Conservation (phyloP, 2,888 invertebrate genomes). For the Melolontha melolontha region DNA sequence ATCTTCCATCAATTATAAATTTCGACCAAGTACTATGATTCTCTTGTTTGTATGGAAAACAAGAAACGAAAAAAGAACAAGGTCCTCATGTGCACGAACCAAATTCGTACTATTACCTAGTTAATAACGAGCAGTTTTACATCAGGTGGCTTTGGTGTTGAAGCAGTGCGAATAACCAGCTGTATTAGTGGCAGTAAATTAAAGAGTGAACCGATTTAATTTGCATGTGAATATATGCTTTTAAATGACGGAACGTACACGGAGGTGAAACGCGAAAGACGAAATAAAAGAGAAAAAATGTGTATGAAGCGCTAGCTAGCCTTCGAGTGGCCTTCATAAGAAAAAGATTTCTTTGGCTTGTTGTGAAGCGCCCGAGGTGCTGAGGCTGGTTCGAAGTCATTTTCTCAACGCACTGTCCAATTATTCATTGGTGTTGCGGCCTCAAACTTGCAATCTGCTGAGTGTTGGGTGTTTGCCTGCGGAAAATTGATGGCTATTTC, state of each 20-base stretch:
- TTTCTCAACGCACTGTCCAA: conserved; percentile 60
- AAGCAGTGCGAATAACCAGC: conserved; percentile 32
- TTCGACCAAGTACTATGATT: conserved; percentile 38
- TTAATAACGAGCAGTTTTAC: conserved; percentile 35
- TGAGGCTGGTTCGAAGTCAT: conserved; percentile 56
- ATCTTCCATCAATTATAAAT: conserved; percentile 45
- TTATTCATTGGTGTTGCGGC: conserved; percentile 58
- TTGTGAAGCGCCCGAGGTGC: conserved; percentile 56
- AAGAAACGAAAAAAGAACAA: conserved; percentile 20
- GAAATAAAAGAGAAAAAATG: conserved; percentile 28
- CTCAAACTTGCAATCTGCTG: conserved; percentile 53
- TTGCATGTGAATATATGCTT: conserved; percentile 35
- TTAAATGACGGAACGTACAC: conserved; percentile 27
- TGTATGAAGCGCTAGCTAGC: conserved; percentile 37
- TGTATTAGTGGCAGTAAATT: conserved; percentile 36
- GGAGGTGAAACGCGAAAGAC: conserved; percentile 30
- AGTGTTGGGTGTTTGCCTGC: conserved; percentile 51
- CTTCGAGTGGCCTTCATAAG: conserved; percentile 57
- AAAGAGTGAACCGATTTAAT: conserved; percentile 38
- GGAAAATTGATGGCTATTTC: conserved; percentile 49
- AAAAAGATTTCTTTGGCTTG: conserved; percentile 56
- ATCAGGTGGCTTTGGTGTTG: conserved; percentile 36
- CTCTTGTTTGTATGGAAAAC: conserved; percentile 23
- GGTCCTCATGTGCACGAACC: conserved; percentile 21
- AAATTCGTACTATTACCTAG: conserved; percentile 34